Evolutionary conservation across 2,888 invertebrate genomes (phyloP), one percentile per base, ranked within the genome.

Genomic region (Drosophila seclusa): DNA sequence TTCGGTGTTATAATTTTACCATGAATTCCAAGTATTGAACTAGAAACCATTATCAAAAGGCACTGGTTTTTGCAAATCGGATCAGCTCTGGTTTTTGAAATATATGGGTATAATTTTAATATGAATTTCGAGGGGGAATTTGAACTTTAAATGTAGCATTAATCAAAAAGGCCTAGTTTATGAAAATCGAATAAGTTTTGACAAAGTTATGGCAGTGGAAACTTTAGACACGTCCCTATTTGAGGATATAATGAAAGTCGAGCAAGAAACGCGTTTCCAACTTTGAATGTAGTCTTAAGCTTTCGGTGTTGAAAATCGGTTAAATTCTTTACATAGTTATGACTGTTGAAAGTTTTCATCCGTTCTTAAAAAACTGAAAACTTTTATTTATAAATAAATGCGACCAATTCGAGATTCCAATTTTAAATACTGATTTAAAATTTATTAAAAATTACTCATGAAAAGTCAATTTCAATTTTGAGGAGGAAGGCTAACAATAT

Each of bases 111-210:
- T 34, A 16, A 16, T 16, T 5, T 16, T 0, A 6, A 36, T 16
- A 36, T 16, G 1, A 0, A 36, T 36, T 36, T 5, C 16, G 16
- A 36, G 16, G 16, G 0, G 5, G 13, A 2, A 36, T 36, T 5
- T 36, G 0, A 38, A 18, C 18, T 38, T 18, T 8, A 0, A 38
- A 38, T 38, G 3, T 18, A 18, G 18, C 18, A 2, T 18, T 38
- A 38, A 42, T 31, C 31, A 10, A 31, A 3, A 27, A 48, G 4
- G 7, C 7, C 7, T 2, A 48, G 16, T 48, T 48, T 48, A 7
- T 13, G 3, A 48, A 13, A 27, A 8, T 16, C 24, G 16, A 5
- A 2, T 6, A 2, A 24, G 16, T 16, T 24, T 16, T 13, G 16
- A 45, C 16, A 18, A 10, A 21, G 21, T 10, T 42, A 4, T 42